These are phyloP conservation scores for Eueides isabella DNA, from an alignment of 1,140 invertebrate species.

Conservation along the genomic window DNA sequence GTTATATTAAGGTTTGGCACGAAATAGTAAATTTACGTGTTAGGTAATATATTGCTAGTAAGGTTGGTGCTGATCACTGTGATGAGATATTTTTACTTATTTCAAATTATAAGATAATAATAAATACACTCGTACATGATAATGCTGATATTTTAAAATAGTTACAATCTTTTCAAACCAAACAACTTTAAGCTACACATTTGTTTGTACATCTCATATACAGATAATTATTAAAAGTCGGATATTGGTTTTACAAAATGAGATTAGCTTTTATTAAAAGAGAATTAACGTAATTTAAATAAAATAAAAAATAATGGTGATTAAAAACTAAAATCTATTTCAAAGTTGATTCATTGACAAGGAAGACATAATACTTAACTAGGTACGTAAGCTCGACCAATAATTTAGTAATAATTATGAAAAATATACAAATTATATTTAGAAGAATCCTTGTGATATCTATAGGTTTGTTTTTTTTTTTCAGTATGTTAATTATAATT, in stretches of 20 bases:
- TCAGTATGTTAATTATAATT: neutral
- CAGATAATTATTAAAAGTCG: neutral
- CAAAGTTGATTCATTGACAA: constrained; percentile 1
- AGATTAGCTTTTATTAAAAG: neutral
- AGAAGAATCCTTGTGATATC: constrained; percentile 5
- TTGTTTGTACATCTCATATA: neutral
- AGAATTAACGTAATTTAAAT: neutral
- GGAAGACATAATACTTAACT: constrained; percentile 51
- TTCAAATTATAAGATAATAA: neutral
- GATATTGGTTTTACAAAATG: too few relatives aligned
- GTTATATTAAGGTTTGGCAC: constrained; percentile 7
- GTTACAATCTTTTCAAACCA: neutral
- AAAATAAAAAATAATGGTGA: neutral
- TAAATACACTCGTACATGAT: neutral
- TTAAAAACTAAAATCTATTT: neutral
- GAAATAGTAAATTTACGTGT: constrained; percentile 17
- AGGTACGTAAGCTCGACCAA: constrained; percentile 71
- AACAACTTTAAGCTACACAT: neutral
- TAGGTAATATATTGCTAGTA: neutral
- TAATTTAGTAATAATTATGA: constrained; percentile 45
- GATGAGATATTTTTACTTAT: neutral
- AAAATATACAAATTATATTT: constrained; percentile 19
- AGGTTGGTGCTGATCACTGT: neutral
- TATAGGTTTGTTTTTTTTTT: neutral
- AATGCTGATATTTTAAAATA: neutral